Evolutionary conservation across 2,113 vertebrate genomes (phyloP).

Genomic region (Anoplopoma fimbria): DNA sequence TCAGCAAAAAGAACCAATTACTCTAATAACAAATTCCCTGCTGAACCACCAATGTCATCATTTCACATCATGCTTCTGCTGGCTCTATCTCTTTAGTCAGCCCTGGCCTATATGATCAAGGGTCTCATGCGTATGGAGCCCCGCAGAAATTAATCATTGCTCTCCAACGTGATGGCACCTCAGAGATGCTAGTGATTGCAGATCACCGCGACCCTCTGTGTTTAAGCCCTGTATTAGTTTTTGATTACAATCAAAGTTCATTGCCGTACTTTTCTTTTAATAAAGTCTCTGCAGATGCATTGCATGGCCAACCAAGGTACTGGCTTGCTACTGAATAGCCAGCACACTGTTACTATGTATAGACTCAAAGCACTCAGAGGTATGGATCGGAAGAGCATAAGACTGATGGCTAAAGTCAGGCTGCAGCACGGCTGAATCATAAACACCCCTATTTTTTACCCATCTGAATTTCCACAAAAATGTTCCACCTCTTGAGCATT

Average conservation of each 20-base stretch:
- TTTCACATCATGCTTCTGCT: constrained; percentile 29
- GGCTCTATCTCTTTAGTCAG: constrained; percentile 10
- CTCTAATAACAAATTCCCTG: constrained; percentile 47
- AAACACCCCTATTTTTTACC: constrained; percentile 46
- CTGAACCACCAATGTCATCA: constrained; percentile 36
- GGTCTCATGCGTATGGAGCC: constrained; percentile 11
- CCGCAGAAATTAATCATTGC: constrained; percentile 51
- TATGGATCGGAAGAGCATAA: constrained; percentile 46
- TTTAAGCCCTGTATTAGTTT: constrained; percentile 46
- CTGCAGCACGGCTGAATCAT: constrained; percentile 64
- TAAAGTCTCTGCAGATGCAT: constrained; percentile 51
- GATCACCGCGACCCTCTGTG: constrained; percentile 34
- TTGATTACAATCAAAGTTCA: constrained; percentile 74
- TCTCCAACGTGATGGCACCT: constrained; percentile 40
- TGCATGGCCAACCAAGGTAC: constrained; percentile 65
- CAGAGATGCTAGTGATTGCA: constrained; percentile 59
- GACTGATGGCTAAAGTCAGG: constrained; percentile 68
- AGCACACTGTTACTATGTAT: constrained; percentile 68
- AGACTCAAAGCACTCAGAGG: constrained; percentile 51
- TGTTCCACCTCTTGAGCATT: constrained; percentile 36
- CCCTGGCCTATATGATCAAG: constrained; percentile 27
- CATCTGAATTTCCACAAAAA: constrained; percentile 52
- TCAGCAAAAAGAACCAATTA: constrained; percentile 67
- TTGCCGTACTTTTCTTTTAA: constrained; percentile 70
- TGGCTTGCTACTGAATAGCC: constrained; percentile 47